phyloP scores from a whole-genome alignment of 2,113 vertebrate species.

The Takifugu flavidus region DNA sequence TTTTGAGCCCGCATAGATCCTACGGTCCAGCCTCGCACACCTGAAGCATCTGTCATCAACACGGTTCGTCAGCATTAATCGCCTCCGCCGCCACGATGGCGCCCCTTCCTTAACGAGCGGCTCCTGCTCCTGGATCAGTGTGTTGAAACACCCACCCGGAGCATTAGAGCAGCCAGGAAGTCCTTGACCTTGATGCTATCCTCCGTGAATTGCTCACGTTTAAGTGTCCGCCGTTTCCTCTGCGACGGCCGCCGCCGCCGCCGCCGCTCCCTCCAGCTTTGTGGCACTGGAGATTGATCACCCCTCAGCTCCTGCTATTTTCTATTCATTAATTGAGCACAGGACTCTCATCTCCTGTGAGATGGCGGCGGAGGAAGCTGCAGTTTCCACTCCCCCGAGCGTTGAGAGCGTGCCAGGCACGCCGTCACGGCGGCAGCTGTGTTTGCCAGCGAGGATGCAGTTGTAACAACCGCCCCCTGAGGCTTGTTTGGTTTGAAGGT shows the following conservation, averaged over 20 bases:
- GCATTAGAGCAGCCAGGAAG: not conserved
- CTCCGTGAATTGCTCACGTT: conserved; percentile 24
- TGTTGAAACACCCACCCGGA: not conserved
- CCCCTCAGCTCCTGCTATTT: conserved; percentile 38
- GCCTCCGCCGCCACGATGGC: too few species aligned
- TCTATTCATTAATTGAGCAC: conserved; percentile 42
- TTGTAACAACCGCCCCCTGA: conserved; percentile 18
- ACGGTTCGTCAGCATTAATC: too few species aligned
- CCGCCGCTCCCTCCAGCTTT: conserved; percentile 6
- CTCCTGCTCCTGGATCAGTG: not conserved
- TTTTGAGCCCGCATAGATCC: too few species aligned
- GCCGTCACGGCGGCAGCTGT: conserved; percentile 25
- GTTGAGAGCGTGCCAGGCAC: conserved; percentile 17
- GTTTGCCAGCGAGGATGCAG: conserved; percentile 38
- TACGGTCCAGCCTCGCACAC: too few species aligned
- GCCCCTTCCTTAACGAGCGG: too few species aligned
- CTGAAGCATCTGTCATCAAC: too few species aligned
- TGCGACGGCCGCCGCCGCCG: not conserved
- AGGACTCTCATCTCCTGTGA: conserved; percentile 28
- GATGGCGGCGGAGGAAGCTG: conserved; percentile 9
- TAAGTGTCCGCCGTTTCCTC: conserved; percentile 11
- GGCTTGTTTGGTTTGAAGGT: conserved; percentile 53
- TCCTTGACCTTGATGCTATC: conserved; percentile 43
- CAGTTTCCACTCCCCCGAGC: conserved; percentile 23
- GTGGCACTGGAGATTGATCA: conserved; percentile 41